These are phyloP conservation scores for Haemorhous mexicanus DNA, from an alignment of 2,113 vertebrate species.

Conservation along the genomic window DNA sequence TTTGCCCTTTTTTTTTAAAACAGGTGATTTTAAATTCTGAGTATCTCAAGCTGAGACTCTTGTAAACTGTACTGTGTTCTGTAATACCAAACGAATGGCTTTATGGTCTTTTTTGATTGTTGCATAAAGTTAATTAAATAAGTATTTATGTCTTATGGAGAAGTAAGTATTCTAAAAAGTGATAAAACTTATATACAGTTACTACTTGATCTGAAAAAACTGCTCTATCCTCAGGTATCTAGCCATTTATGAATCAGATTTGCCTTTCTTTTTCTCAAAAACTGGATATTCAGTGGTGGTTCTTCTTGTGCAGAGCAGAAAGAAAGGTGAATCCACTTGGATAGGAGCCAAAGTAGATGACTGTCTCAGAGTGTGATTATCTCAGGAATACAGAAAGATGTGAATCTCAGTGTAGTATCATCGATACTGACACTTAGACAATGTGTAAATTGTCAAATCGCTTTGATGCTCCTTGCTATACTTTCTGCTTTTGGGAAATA, in stretches of 20 bases:
- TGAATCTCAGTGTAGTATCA: not conserved
- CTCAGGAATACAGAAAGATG: not conserved
- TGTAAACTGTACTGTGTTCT: not conserved
- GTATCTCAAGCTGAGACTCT: not conserved
- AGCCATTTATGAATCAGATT: not conserved
- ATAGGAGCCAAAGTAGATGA: not conserved
- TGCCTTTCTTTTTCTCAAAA: not conserved
- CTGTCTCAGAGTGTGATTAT: not conserved
- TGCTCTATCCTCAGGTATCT: not conserved
- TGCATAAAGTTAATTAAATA: not conserved
- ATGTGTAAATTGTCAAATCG: not conserved
- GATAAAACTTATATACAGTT: not conserved
- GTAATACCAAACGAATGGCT: not conserved
- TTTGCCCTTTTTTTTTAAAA: not conserved
- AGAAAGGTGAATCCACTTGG: not conserved
- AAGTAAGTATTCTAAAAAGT: not conserved
- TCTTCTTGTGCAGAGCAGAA: not conserved
- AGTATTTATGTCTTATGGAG: not conserved
- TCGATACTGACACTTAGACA: not conserved
- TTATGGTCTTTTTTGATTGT: not conserved
- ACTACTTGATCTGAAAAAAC: not conserved
- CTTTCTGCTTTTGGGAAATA: not conserved
- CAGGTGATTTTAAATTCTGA: not conserved
- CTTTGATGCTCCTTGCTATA: not conserved
- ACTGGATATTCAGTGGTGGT: not conserved